Conservation (phyloP, 1,140 invertebrate genomes). For the Scaptomyza pallida region DNA sequence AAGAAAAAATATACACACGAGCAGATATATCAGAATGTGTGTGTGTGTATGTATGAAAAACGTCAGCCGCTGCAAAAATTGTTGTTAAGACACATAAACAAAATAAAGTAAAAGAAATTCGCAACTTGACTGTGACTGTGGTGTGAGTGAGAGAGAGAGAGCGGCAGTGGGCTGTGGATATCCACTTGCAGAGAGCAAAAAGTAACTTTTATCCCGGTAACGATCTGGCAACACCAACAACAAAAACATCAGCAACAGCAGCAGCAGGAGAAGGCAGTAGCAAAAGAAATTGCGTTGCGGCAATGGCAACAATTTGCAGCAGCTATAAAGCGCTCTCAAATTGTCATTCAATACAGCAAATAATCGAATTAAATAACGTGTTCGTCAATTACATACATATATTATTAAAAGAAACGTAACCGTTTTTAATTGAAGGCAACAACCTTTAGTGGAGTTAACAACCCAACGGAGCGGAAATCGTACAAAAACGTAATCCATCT, state of each 20-base stretch:
- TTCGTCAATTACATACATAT: not conserved
- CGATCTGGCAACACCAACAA: slow-evolving; percentile 77
- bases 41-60: slow-evolving; percentile 33
- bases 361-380: not conserved
- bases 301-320: slow-evolving; percentile 43
- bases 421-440: not conserved
- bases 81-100: slow-evolving; percentile 65
- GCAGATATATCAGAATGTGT: not conserved
- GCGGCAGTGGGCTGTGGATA: not conserved
- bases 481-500: slow-evolving; percentile 1
- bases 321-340: slow-evolving; percentile 23
- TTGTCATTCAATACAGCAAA: slow-evolving; percentile 8
- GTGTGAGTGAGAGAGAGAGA: slow-evolving; percentile 25
- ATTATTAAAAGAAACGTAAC: not conserved
- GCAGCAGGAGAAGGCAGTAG: slow-evolving; percentile 4
- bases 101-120: slow-evolving; percentile 57
- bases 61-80: slow-evolving; percentile 37
- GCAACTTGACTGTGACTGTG: slow-evolving; percentile 61
- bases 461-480: slow-evolving; percentile 1
- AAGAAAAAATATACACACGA: slow-evolving; percentile 43
- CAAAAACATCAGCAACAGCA: slow-evolving; percentile 58
- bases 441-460: slow-evolving; percentile 8
- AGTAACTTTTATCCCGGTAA: slow-evolving; percentile 54
- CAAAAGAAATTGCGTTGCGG: slow-evolving; percentile 76
- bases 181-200: slow-evolving; percentile 36